phyloP scores from a whole-genome alignment of 2,888 invertebrate species.

The Geotrupes spiniger region DNA sequence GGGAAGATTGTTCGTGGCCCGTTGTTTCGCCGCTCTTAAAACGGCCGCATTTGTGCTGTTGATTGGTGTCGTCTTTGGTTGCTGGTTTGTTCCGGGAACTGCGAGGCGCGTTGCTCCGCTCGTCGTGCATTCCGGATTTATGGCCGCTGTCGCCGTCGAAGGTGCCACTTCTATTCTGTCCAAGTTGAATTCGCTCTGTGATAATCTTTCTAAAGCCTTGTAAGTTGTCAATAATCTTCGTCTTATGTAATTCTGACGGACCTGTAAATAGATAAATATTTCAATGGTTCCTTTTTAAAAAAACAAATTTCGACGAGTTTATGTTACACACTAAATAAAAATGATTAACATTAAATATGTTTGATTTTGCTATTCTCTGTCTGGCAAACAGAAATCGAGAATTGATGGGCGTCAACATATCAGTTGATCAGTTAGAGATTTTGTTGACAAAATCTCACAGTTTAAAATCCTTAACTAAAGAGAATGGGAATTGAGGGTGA shows the following conservation, averaged over 20 bases:
- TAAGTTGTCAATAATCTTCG: conserved; percentile 76
- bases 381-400: too few relatives aligned
- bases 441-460: too few relatives aligned
- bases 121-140: conserved; percentile 27
- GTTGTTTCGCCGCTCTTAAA: conserved; percentile 48
- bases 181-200: conserved; percentile 81
- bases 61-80: conserved; percentile 35
- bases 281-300: too few relatives aligned
- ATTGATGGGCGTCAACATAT: too few relatives aligned
- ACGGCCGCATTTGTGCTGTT: conserved; percentile 50
- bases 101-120: conserved; percentile 27
- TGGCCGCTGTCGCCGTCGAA: conserved; percentile 50
- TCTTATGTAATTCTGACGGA: conserved; percentile 78
- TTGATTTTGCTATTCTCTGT: too few relatives aligned
- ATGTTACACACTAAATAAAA: too few relatives aligned
- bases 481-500: too few relatives aligned
- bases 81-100: conserved; percentile 42
- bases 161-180: conserved; percentile 68
- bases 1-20: conserved; percentile 55
- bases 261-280: conserved; percentile 56
- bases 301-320: too few relatives aligned
- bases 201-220: conserved; percentile 74
- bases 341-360: too few relatives aligned
- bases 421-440: too few relatives aligned
- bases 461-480: too few relatives aligned